phyloP scores from a whole-genome alignment of 2,888 invertebrate species.

The Halocaridina rubra region DNA sequence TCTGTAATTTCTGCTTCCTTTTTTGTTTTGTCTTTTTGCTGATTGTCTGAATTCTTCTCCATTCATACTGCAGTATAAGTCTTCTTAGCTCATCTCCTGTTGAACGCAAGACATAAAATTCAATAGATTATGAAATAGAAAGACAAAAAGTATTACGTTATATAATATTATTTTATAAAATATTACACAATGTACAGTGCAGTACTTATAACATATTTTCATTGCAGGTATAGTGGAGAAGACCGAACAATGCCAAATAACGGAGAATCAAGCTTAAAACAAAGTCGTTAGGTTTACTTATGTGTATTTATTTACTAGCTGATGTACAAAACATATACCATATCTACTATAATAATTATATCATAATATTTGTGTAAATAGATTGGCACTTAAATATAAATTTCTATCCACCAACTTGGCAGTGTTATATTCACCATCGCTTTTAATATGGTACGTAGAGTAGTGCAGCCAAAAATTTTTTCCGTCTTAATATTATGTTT shows the following conservation, averaged over 20 bases:
- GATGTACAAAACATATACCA: constrained; percentile 54
- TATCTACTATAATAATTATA: constrained; percentile 29
- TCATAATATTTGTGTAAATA: constrained; percentile 49
- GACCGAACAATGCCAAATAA: background rate
- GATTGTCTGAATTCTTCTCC: too few species aligned
- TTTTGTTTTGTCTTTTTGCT: too few species aligned
- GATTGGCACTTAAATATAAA: constrained; percentile 31
- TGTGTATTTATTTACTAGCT: constrained; percentile 57
- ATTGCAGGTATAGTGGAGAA: constrained; percentile 46
- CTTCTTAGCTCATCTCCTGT: too few species aligned
- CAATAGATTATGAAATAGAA: too few species aligned
- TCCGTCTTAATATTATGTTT: constrained; percentile 21
- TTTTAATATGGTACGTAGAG: constrained; percentile 47
- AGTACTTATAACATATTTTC: too few species aligned
- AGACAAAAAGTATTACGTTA: too few species aligned
- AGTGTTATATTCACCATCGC: constrained; percentile 28
- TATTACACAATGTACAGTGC: too few species aligned
- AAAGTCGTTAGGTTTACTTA: constrained; percentile 54
- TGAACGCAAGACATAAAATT: too few species aligned
- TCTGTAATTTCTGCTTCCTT: too few species aligned
- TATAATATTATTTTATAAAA: background rate
- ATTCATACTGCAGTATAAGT: too few species aligned
- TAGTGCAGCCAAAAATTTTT: constrained; percentile 54
- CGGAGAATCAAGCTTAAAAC: constrained; percentile 16
- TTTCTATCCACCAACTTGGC: constrained; percentile 39